These are phyloP conservation scores for Falco cherrug DNA, from an alignment of 2,797 vertebrate species.

Conservation along the genomic window DNA sequence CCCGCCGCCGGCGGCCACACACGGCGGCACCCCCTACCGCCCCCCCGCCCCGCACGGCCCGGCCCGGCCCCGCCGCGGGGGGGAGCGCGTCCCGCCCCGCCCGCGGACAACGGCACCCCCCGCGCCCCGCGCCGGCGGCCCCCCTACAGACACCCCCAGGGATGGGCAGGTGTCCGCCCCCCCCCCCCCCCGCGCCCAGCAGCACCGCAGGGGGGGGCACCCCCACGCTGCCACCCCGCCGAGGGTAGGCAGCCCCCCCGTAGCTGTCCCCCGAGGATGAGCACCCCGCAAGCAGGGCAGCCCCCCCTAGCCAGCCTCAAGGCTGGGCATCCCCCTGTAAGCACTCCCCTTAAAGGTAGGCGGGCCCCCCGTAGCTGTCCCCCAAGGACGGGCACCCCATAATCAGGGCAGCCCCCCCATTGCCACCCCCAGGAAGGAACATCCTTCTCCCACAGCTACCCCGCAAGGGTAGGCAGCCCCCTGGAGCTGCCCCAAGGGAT, in stretches of 20 bases:
- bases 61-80: not conserved
- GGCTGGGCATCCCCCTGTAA: not conserved
- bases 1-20: slow-evolving; percentile 26
- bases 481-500: not conserved
- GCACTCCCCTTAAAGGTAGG: not conserved
- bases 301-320: not conserved
- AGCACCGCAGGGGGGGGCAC: no score
- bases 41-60: not conserved
- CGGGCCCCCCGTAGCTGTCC: not conserved
- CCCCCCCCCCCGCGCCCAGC: no score
- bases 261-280: no score
- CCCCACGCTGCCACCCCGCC: not conserved
- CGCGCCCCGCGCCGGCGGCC: not conserved
- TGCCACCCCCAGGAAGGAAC: not conserved
- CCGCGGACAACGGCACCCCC: not conserved
- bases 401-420: not conserved
- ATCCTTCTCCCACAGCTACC: not conserved
- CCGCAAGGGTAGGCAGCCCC: not conserved
- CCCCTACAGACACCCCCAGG: not conserved
- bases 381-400: no score
- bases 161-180: no score
- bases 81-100: no score
- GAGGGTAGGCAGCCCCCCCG: not conserved
- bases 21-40: not conserved
- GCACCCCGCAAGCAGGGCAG: not conserved